These are phyloP conservation scores for Meiosimyza platycephala DNA, from an alignment of 2,888 invertebrate species.

Conservation along the genomic window DNA sequence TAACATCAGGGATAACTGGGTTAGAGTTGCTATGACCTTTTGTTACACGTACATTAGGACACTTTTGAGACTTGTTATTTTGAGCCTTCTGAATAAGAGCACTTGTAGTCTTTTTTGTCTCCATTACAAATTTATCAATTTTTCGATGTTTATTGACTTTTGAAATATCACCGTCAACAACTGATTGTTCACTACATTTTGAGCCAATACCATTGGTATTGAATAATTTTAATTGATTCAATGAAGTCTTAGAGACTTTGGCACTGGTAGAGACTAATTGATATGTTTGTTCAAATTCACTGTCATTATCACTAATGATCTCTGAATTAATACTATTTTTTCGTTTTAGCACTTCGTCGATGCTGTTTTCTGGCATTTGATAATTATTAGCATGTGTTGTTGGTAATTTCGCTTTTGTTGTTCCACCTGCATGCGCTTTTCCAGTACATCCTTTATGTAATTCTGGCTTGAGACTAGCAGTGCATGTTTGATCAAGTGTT, in stretches of 20 bases:
- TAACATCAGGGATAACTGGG: slow-evolving; percentile 11
- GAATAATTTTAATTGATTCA: too few species aligned
- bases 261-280: too few species aligned
- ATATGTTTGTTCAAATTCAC: too few species aligned
- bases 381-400: slow-evolving; percentile 34
- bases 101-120: too few species aligned
- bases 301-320: slow-evolving; percentile 65
- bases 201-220: too few species aligned
- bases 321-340: slow-evolving; percentile 67
- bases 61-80: neutral
- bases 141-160: too few species aligned
- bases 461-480: slow-evolving; percentile 62
- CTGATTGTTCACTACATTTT: too few species aligned
- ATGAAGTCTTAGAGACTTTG: too few species aligned
- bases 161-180: too few species aligned
- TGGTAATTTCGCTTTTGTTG: slow-evolving; percentile 42
- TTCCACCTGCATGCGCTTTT: slow-evolving; percentile 79
- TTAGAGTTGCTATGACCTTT: neutral
- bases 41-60: neutral
- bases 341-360: slow-evolving; percentile 47
- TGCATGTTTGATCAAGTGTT: slow-evolving; percentile 54
- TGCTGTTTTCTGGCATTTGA: slow-evolving; percentile 43
- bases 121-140: too few species aligned
- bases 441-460: slow-evolving; percentile 80
- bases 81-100: neutral